Conservation (phyloP, 2,888 invertebrate species). For the Ophioninae sp. region DNA sequence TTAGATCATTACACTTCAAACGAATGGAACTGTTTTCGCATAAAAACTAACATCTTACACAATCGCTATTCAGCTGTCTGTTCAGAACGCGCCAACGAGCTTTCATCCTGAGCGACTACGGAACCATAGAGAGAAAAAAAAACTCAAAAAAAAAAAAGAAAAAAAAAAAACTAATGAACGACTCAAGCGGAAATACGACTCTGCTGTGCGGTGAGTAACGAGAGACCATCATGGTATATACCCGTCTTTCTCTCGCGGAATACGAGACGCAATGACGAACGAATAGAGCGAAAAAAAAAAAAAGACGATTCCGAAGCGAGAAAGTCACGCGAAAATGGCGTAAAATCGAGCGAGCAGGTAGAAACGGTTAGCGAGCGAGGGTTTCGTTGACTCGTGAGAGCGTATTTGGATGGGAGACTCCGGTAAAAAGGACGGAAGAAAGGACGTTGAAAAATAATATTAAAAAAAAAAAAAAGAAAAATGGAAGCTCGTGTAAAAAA, state of each 20-base stretch:
- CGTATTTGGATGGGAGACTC: conserved; percentile 41
- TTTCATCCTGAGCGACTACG: conserved; percentile 30
- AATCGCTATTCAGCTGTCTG: neutral
- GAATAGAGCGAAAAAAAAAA: conserved; percentile 10
- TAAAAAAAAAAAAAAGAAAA: conserved; percentile 43
- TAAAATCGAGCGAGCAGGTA: conserved; percentile 31
- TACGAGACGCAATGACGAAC: conserved; percentile 21
- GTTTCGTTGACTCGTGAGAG: conserved; percentile 43
- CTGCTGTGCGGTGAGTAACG: conserved; percentile 51
- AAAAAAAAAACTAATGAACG: conserved; percentile 30
- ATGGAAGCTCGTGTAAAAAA: conserved; percentile 18
- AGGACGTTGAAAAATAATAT: conserved; percentile 25
- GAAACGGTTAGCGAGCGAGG: conserved; percentile 49
- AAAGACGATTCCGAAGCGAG: conserved; percentile 20
- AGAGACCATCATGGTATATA: conserved; percentile 39
- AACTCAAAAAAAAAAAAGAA: too few relatives aligned
- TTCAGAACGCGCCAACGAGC: conserved; percentile 7
- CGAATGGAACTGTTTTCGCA: neutral
- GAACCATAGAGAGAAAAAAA: neutral
- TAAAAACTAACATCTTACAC: neutral
- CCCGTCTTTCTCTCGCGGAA: conserved; percentile 13
- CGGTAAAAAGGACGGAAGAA: conserved; percentile 28
- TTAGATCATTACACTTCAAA: neutral
- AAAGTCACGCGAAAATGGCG: conserved; percentile 30
- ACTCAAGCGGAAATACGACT: conserved; percentile 48